Conservation (phyloP, 2,113 vertebrate species). For the Epinephelus fuscoguttatus region DNA sequence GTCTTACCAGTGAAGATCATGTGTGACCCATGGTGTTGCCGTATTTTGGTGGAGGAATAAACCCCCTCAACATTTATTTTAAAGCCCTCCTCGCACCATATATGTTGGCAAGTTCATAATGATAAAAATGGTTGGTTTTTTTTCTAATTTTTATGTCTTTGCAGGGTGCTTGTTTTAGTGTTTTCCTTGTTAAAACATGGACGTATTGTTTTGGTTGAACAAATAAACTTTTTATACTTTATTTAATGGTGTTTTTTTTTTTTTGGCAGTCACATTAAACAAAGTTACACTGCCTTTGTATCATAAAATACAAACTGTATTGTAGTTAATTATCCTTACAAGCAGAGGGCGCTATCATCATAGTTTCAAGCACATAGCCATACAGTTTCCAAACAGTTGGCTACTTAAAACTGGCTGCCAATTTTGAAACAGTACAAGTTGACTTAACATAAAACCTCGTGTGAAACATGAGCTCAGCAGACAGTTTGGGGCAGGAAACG, state of each 20-base stretch:
- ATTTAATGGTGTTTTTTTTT: constrained; percentile 12
- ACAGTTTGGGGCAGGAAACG: not conserved
- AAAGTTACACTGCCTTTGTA: not conserved
- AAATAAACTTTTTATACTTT: constrained; percentile 85
- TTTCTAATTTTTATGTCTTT: constrained; percentile 42
- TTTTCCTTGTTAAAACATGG: constrained; percentile 70
- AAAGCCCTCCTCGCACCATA: constrained; percentile 32
- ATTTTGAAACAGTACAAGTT: constrained; percentile 46
- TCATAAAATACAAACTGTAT: not conserved
- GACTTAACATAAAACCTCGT: constrained; percentile 45
- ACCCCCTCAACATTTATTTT: constrained; percentile 63
- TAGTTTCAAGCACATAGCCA: not conserved
- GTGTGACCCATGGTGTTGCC: constrained; percentile 50
- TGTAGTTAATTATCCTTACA: constrained; percentile 13
- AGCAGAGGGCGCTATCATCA: constrained; percentile 42
- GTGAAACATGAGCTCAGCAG: constrained; percentile 46
- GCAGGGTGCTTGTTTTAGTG: constrained; percentile 71
- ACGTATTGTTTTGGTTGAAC: constrained; percentile 79
- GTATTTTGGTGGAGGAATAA: constrained; percentile 50
- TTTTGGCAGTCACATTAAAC: not conserved
- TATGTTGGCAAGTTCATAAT: constrained; percentile 57
- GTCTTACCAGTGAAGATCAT: constrained; percentile 48
- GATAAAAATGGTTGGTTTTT: constrained; percentile 57
- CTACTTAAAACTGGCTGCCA: constrained; percentile 17
- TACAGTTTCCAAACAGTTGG: constrained; percentile 2